These are phyloP conservation scores for Amphiprion clarkii DNA, from an alignment of 2,797 vertebrate genomes.

Conservation along the genomic window DNA sequence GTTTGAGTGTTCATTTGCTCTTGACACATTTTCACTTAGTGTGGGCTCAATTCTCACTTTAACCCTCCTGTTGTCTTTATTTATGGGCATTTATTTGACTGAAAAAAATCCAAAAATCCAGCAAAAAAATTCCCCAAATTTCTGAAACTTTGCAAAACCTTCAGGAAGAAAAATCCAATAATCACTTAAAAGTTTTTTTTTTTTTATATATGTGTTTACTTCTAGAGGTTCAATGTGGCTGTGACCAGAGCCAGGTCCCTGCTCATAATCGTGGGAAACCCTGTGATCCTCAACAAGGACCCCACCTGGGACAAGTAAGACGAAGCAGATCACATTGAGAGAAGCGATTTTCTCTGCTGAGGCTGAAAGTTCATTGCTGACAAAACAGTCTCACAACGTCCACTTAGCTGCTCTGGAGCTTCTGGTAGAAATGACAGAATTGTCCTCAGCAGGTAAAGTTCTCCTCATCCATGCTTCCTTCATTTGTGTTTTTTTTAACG, in stretches of 20 bases:
- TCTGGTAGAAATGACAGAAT: background rate
- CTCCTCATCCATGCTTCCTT: accelerated
- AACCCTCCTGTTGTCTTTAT: no score
- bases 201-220: constrained; percentile 2
- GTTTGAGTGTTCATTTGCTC: no score
- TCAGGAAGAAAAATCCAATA: no score
- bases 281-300: constrained; percentile 89
- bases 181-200: no score
- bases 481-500: constrained; percentile 13
- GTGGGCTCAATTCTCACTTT: no score
- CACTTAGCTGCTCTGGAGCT: background rate
- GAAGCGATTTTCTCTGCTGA: no score
- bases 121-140: no score
- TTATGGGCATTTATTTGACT: no score
- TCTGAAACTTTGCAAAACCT: no score
- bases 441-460: background rate
- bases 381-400: background rate
- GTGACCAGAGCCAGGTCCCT: constrained; percentile 94
- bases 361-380: background rate
- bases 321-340: background rate
- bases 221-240: constrained; percentile 94
- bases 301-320: constrained; percentile 89
- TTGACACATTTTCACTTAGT: no score
- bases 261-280: constrained; percentile 93
- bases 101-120: no score